Base-by-base conservation (phyloP, 2,113 vertebrate species). In the Hystrix cristata region DNA sequence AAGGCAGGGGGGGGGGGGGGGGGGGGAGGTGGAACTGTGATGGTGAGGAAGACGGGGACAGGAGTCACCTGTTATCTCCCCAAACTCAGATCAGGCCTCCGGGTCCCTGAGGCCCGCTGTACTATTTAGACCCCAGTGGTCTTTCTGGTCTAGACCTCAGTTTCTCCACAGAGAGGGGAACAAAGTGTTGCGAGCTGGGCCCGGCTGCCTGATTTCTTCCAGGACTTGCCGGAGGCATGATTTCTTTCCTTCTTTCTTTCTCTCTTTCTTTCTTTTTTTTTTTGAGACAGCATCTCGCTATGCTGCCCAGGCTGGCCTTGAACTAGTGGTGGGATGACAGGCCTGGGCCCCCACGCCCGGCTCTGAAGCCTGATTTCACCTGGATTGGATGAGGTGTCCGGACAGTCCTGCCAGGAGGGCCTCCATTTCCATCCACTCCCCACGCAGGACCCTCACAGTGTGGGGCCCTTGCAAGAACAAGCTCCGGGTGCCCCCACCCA, bases 371-470 rank as follows among this genome's bases (percentile, higher is more conserved):
- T 81, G 46, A 76, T 60, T 78, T 57, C 84, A 27, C 60, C 38
- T 29, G 46, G 92, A 74, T 55, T 53, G 34, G 57, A 25, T 38
- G 18, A 25, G 55, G 55, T 29, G 34, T 27, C 48, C 1, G 1
- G 43, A 19, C 21, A n/a, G 34, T 7, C 29, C 46, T n/a, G 31
- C 57, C 55, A 3, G 9, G 46, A 27, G 6, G 55, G 1, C 5
- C 51, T 13, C 38, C 10, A 1, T 9, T 51, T 48, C 6, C 0
- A 0, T 4, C 1, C 25, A 25, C 8, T n/a, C n/a, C 14, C 21
- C 29, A 11, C 21, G 55, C 48, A 11, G 64, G 15, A 27, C 80
- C 55, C 43, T 9, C 31, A 7, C 2, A 19, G 59, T 18, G 3
- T 19, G 29, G 18, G 9, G 4, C 3, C 60, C 46, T 46, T 21